Conservation (phyloP, 2,113 vertebrate species). For the Hemichromis elongatus region DNA sequence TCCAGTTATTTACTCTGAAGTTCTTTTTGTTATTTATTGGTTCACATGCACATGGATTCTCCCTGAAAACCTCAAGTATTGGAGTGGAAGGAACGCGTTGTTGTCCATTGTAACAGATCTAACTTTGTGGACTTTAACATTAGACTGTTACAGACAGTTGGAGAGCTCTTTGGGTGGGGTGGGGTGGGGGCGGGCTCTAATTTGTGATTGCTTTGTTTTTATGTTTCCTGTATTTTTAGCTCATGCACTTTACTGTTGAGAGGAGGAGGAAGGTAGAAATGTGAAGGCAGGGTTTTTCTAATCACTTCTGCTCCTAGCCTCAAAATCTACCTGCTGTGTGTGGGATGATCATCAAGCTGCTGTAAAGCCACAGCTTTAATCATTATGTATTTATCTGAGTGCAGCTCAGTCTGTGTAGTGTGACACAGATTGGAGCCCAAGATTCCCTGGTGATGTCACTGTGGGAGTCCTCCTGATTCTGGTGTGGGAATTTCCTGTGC, state of each 20-base stretch:
- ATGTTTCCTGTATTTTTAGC: constrained; percentile 36
- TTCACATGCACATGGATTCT: constrained; percentile 35
- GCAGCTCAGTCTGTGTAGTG: neutral
- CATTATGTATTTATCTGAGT: neutral
- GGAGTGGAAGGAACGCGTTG: neutral
- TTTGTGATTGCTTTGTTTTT: constrained; percentile 13
- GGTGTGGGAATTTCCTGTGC: rapidly evolving
- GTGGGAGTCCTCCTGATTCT: neutral
- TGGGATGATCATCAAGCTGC: neutral
- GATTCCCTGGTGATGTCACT: neutral
- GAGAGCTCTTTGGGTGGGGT: constrained; percentile 12
- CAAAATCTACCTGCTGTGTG: neutral
- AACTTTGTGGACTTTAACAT: neutral
- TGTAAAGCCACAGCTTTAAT: neutral
- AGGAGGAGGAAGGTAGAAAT: neutral
- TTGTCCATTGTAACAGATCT: neutral
- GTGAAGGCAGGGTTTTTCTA: neutral
- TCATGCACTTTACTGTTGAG: constrained; percentile 72
- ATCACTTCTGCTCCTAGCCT: neutral
- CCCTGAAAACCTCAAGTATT: constrained; percentile 47
- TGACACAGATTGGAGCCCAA: neutral
- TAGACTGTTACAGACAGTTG: constrained; percentile 16
- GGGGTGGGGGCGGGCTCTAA: too few relatives aligned
- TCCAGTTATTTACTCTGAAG: constrained; percentile 36
- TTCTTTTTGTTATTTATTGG: constrained; percentile 72